Conservation (phyloP, 2,113 vertebrate genomes). For the Odocoileus virginianus region DNA sequence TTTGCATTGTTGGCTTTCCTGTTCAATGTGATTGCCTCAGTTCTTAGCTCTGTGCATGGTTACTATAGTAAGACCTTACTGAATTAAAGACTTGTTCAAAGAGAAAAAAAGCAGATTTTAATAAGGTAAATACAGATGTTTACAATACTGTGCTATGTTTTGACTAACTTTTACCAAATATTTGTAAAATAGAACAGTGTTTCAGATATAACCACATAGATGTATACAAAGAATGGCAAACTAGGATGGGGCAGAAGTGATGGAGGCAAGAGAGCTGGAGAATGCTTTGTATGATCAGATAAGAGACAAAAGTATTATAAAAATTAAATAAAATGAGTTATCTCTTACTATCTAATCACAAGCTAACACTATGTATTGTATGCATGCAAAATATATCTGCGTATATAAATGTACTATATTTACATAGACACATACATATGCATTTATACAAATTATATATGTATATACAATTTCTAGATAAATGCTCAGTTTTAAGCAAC, state of each 20-base stretch:
- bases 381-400: neutral
- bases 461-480: neutral
- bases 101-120: neutral
- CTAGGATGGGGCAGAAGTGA: neutral
- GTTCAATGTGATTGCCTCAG: neutral
- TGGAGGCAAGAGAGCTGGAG: neutral
- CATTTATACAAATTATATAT: neutral
- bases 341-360: neutral
- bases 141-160: neutral
- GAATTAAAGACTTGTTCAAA: neutral
- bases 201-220: neutral
- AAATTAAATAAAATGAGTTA: neutral
- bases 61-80: neutral
- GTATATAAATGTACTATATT: neutral
- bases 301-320: neutral
- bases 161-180: neutral
- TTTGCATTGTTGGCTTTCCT: neutral
- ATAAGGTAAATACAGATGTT: neutral
- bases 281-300: neutral
- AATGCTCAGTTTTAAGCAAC: neutral
- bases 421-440: neutral
- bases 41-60: neutral
- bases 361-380: neutral
- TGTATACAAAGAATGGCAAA: neutral
- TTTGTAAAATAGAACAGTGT: neutral